Percentiles rank a stretch among this genome's conserved stretches.
Conservation (phyloP, 2,113 vertebrate species). For the Mixornis gularis region DNA sequence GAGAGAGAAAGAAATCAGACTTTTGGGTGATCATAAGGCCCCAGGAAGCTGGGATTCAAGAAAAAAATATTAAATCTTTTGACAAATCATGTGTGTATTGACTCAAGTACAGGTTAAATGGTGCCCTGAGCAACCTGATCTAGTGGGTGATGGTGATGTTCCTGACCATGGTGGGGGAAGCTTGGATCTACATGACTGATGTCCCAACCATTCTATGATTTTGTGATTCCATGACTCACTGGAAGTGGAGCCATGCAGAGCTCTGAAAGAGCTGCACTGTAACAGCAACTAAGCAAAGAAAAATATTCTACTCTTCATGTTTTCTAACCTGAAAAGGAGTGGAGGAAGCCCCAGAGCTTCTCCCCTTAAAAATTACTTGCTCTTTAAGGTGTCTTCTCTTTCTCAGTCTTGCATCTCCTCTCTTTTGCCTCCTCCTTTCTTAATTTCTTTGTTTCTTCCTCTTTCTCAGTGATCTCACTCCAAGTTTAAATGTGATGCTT, state of each 20-base stretch:
- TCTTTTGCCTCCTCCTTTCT: neutral
- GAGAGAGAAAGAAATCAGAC: neutral
- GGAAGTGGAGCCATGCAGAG: neutral
- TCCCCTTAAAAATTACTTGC: neutral
- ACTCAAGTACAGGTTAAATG: neutral
- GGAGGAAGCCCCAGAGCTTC: neutral
- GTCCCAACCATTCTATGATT: neutral
- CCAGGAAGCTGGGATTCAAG: neutral
- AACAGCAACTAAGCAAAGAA: neutral
- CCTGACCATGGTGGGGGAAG: neutral
- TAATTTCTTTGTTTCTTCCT: neutral
- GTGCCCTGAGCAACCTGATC: neutral
- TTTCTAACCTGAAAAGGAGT: neutral
- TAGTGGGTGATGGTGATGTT: neutral
- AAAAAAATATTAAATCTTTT: neutral
- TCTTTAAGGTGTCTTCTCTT: neutral
- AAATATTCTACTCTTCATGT: neutral
- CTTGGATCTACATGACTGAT: neutral
- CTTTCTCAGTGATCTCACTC: neutral
- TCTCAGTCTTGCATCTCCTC: neutral
- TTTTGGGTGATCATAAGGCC: neutral
- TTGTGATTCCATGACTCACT: neutral
- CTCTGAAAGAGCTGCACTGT: neutral
- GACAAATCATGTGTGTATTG: neutral
- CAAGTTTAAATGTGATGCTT: neutral